Base-by-base conservation (phyloP, 2,888 invertebrate genomes). In the Alviniconcha strummeri region DNA sequence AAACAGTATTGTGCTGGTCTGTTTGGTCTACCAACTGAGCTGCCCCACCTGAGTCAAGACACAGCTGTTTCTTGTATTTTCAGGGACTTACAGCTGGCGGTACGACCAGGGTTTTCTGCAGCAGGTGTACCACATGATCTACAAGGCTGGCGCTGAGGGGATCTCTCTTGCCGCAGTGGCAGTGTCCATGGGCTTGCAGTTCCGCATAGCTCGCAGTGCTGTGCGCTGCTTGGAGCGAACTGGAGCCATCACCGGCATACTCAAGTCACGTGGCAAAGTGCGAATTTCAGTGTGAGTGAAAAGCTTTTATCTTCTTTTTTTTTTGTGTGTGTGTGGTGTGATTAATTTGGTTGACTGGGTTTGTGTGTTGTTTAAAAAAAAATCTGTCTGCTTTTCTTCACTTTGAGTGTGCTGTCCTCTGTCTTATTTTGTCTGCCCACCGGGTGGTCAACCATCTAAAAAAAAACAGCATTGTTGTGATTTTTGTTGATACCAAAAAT, bases 91-190 rank as follows among this genome's bases (percentile, higher is more conserved):
- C 17, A 81, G 69, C 17, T 84, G 84, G 84, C 84, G 87, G 6
- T 87, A 85, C 57, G 90, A 90, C 80, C 80, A 85, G 80, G 93
- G 95, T 0, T 75, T 95, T 0, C 88, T 94, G 57, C 91, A 94
- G 71, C 96, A 96, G 92, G 94, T 95, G 7, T 95, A 95, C 88
- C 90, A 91, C 2, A 90, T 94, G 0, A 93, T 96, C 0, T 94
- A 95, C 74, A 91, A 92, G 2, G 93, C 94, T 9, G 95, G 95
- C 4, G 91, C 93, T 0, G 93, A 94, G 2, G 96, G 96, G 1
- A 89, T 95, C 7, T 95, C 94, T 83, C 95, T 95, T 89, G 88
- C 84, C 8, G 88, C 91, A 52, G 75, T 94, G 64, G 89, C 89
- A 4, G 84, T 86, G 77, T 81, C 85, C 9, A 83, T 93, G 57